Base-by-base conservation (phyloP, 92 coral and sea anemone species). In the Parazoanthus swiftii region DNA sequence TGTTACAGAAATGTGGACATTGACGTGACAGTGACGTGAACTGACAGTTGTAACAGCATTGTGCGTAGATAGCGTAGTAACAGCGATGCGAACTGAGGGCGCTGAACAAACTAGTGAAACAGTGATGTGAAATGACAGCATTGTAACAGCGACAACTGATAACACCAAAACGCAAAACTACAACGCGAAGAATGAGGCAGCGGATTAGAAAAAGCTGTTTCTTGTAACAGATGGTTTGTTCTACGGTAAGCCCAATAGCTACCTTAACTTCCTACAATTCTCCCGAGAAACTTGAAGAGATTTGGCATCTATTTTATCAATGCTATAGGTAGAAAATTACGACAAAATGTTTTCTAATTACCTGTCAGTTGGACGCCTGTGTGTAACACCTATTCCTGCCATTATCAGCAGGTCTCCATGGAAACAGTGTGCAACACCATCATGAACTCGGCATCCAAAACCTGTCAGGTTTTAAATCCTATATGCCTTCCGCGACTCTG, bases 121-220 rank as follows among this genome's bases (percentile, higher is more conserved):
- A 39, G 42, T 39, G 42, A 29, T 29, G 33, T 29, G 33, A 29
- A 29, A 29, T 29, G 33, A 29, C 33, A 29, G 33, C 33, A 29
- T 29, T 29, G 33, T 29, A 29, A 29, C 33, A 29, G 50, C 50
- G 5, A 46, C 7, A 6, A 6, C 50, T 50, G 85, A 73, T 86
- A 88, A 63, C 81, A 39, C 46, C 36, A 66, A 92, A 73, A n/a
- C 88, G 5, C 3, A 39, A 39, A 88, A 91, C 80, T 84, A 88
- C 77, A 88, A 63, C 21, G 35, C 66, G 1, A 63, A 86, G 18
- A 91, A 82, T 23, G 87, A 72, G 43, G 23, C 18, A 35, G n/a
- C 91, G 9, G 89, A 88, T 65, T 89, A 88, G 54, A 72, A 84
- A 13, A 26, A 88, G 15, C 89, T 88, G 58, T 91, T 91, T 75